Evolutionary conservation across 2,797 vertebrate species (phyloP).

Genomic region (Oreochromis grahami): DNA sequence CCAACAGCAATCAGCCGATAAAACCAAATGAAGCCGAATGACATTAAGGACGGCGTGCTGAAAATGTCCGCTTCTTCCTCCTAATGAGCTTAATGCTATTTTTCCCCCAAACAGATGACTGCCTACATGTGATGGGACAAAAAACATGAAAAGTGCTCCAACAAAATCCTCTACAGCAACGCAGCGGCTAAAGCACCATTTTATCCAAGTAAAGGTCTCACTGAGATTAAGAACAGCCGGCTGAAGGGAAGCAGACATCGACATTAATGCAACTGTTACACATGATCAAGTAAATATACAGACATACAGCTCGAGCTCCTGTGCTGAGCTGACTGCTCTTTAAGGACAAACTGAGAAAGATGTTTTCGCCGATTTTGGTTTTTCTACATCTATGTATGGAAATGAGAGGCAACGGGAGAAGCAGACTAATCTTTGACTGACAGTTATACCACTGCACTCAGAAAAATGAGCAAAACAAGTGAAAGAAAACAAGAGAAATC

Average conservation of each 20-base stretch:
- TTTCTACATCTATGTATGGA: not conserved
- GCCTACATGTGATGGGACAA: not conserved
- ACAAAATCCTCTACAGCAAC: not conserved
- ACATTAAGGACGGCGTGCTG: not conserved
- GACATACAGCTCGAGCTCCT: not conserved
- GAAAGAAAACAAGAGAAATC: not conserved
- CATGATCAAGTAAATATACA: not conserved
- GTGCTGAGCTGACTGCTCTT: rapidly evolving
- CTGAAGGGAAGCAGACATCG: rapidly evolving
- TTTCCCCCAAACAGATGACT: not conserved
- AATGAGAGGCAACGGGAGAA: not conserved
- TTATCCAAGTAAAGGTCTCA: not conserved
- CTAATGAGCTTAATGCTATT: not conserved
- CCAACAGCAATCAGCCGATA: not conserved
- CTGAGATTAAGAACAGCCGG: not conserved
- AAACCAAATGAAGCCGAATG: not conserved
- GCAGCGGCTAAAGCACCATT: not conserved
- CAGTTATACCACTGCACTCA: not conserved
- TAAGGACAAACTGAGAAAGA: not conserved
- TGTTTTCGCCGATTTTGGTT: not conserved
- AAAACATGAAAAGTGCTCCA: not conserved
- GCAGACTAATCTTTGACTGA: not conserved
- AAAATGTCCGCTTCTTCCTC: not conserved
- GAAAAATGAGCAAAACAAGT: not conserved
- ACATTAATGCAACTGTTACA: not conserved